These are phyloP conservation scores for Agrotis segetum DNA, from an alignment of 2,888 invertebrate species.

Conservation along the genomic window DNA sequence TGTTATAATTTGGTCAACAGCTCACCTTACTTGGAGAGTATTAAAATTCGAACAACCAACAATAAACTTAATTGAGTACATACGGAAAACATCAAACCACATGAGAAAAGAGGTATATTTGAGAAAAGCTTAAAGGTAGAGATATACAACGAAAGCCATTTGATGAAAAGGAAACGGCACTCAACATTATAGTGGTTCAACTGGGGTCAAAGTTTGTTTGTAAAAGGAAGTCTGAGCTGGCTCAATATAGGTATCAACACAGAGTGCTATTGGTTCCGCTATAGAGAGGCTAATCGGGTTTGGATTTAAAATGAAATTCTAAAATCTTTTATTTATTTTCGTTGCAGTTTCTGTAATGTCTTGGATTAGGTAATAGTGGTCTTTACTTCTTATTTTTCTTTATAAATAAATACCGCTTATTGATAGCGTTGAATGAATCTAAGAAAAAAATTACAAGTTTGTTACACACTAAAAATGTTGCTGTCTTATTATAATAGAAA, in stretches of 20 bases:
- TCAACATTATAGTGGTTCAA: neutral
- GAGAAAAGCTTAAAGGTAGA: neutral
- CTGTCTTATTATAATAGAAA: neutral
- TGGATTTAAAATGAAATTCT: slow-evolving; percentile 1
- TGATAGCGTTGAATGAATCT: too few relatives aligned
- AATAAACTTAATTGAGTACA: too few relatives aligned
- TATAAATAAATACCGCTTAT: too few relatives aligned
- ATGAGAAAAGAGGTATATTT: too few relatives aligned
- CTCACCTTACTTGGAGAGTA: too few relatives aligned
- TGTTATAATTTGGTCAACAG: too few relatives aligned
- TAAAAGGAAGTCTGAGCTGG: neutral
- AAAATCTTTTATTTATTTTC: slow-evolving; percentile 6
- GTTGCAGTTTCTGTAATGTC: neutral
- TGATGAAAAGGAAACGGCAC: neutral
- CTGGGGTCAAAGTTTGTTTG: neutral
- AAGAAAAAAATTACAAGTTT: too few relatives aligned
- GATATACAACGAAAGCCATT: neutral
- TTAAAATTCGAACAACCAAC: too few relatives aligned
- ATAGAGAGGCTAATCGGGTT: slow-evolving; percentile 1
- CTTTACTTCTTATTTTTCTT: neutral
- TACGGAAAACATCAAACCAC: too few relatives aligned
- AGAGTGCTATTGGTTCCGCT: slow-evolving; percentile 8
- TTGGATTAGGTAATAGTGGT: neutral
- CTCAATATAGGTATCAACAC: neutral
- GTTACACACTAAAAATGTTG: neutral